Conservation (phyloP, 2,797 vertebrate species). For the Helicolenus hilgendorfi region DNA sequence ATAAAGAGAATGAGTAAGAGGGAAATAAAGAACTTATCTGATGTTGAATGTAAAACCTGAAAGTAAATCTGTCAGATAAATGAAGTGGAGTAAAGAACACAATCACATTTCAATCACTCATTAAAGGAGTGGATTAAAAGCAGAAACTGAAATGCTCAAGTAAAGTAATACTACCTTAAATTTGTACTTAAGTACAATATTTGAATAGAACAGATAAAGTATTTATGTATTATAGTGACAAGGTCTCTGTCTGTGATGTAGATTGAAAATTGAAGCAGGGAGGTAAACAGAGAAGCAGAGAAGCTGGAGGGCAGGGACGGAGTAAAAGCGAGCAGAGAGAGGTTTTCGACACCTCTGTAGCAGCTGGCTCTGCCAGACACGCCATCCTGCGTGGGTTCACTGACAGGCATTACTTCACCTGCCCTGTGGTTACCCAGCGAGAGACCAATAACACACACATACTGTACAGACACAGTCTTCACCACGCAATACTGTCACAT, state of each 20-base stretch:
- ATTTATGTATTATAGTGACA: not conserved
- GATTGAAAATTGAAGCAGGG: constrained; percentile 34
- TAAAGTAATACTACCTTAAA: not conserved
- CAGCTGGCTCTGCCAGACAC: constrained; percentile 77
- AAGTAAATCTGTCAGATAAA: not conserved
- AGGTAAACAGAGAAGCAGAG: constrained; percentile 46
- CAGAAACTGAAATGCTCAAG: not conserved
- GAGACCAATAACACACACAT: constrained; percentile 37
- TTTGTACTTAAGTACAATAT: not conserved
- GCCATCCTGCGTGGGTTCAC: constrained; percentile 70
- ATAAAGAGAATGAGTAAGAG: not conserved
- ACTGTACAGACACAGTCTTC: not conserved
- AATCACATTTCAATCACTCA: too few species aligned
- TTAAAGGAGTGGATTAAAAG: not conserved
- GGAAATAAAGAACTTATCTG: not conserved
- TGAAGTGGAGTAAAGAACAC: not conserved
- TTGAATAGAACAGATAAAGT: not conserved
- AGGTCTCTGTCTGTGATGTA: constrained; percentile 1
- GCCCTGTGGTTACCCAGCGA: constrained; percentile 48
- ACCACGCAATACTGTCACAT: not conserved
- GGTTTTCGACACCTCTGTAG: constrained; percentile 77
- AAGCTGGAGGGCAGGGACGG: constrained; percentile 60
- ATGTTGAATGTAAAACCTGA: not conserved
- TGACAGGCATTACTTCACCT: constrained; percentile 72
- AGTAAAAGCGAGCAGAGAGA: constrained; percentile 48